Evolutionary conservation across 2,113 vertebrate genomes (phyloP).

Genomic region (Aegotheles bennettii): DNA sequence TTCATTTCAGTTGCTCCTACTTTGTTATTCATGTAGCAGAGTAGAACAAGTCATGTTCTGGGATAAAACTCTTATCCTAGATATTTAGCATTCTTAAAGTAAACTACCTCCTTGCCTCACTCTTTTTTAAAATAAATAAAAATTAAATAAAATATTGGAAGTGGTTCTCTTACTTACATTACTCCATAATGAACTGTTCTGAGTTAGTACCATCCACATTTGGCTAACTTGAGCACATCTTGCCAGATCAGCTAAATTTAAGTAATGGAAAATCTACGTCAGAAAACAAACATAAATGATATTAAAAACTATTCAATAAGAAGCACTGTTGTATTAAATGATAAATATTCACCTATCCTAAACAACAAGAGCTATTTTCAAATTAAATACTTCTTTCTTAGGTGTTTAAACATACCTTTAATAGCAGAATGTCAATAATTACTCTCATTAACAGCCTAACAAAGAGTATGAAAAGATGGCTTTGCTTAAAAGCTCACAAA

Average conservation of each 20-base stretch:
- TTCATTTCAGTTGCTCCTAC: background rate
- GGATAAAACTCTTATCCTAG: background rate
- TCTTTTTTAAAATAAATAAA: background rate
- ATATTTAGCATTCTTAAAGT: background rate
- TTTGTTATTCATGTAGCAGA: background rate
- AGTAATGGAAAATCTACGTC: slow-evolving; percentile 58
- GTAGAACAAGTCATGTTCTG: background rate
- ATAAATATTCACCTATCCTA: background rate
- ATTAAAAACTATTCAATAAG: background rate
- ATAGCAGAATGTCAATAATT: background rate
- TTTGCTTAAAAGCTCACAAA: background rate
- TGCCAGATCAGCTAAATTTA: slow-evolving; percentile 63
- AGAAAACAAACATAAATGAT: background rate
- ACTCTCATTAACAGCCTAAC: background rate
- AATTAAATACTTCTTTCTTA: background rate
- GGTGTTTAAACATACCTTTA: background rate
- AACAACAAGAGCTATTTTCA: background rate
- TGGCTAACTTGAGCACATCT: slow-evolving; percentile 63
- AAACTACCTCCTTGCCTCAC: background rate
- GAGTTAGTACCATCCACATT: slow-evolving; percentile 63
- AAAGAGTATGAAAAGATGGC: background rate
- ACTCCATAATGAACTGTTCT: slow-evolving; percentile 61
- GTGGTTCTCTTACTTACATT: slow-evolving; percentile 43
- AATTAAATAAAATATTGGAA: background rate
- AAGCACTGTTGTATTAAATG: background rate